Evolutionary conservation across 1,140 invertebrate species (phyloP), one percentile per base, ranked within the genome.

Genomic region (Onthophagus taurus): DNA sequence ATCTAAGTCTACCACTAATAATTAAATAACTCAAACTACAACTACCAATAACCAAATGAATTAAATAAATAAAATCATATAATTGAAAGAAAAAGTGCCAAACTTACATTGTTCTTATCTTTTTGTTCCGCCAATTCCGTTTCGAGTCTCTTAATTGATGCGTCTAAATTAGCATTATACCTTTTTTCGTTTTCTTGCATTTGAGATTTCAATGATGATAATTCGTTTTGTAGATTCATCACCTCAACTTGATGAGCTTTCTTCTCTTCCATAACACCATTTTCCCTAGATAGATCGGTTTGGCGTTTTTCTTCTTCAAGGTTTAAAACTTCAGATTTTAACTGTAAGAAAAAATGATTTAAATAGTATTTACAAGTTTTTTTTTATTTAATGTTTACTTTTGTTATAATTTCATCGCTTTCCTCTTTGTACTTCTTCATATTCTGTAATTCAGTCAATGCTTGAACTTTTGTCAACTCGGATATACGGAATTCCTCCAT

Each of bases 21-120:
- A 41, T 17, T 24, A 26, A 14, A 21, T 14, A 19, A 12, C 29
- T 18, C 46, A 51, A 49, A 43, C 9, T 13, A 35, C 12, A 33
- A 38, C 16, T n/a, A n/a, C n/a, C n/a, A n/a, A n/a, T n/a, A n/a
- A n/a, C n/a, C n/a, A n/a, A n/a, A n/a, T n/a, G n/a, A n/a, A n/a
- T n/a, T n/a, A n/a, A n/a, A n/a, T n/a, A n/a, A n/a, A n/a, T n/a
- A n/a, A n/a, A n/a, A n/a, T n/a, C n/a, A n/a, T n/a, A n/a, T n/a
- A n/a, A n/a, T n/a, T n/a, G n/a, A n/a, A n/a, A n/a, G n/a, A n/a
- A n/a, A n/a, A n/a, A n/a, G n/a, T n/a, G n/a, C n/a, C 21, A 43
- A 42, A 75, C 81, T 78, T 58, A 86, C 83, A 68, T 87, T 80
- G 66, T 83, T 86, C 67, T 85, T 86, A 26, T 72, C 71, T 56